Conservation (phyloP, 1,140 invertebrate genomes). For the Diabrotica virgifera region DNA sequence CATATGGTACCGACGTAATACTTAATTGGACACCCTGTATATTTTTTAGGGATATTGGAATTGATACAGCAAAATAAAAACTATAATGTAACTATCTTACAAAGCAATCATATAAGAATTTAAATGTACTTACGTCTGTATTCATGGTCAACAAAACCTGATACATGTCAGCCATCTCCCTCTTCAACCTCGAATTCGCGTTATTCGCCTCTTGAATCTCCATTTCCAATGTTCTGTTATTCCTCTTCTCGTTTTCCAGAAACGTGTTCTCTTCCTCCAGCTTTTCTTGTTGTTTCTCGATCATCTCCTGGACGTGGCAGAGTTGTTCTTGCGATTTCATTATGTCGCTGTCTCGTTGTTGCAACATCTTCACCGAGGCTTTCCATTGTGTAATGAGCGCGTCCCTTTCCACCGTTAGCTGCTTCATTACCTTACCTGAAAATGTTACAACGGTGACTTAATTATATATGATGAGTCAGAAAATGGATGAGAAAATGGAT, state of each 20-base stretch:
- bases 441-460: background rate
- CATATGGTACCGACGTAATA: too few species aligned
- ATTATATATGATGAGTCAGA: background rate
- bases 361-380: conserved; percentile 53
- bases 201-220: conserved; percentile 35
- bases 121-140: conserved; percentile 32
- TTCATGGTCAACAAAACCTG: conserved; percentile 28
- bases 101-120: too few species aligned
- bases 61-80: too few species aligned
- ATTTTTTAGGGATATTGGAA: too few species aligned
- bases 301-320: conserved; percentile 24
- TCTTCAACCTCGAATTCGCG: conserved; percentile 31
- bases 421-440: conserved; percentile 40
- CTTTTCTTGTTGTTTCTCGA: conserved; percentile 35
- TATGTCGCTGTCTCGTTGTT: conserved; percentile 56
- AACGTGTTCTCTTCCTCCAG: conserved; percentile 43
- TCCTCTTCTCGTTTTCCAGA: conserved; percentile 39
- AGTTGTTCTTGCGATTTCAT: conserved; percentile 47
- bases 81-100: too few species aligned
- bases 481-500: too few species aligned
- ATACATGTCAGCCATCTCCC: conserved; percentile 31
- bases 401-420: conserved; percentile 38
- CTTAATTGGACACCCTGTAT: too few species aligned
- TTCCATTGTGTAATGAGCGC: conserved; percentile 50
- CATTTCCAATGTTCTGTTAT: conserved; percentile 39